These are phyloP conservation scores for Typhlichthys eigenmanni DNA, from an alignment of 2,797 vertebrate genomes.

Conservation along the genomic window DNA sequence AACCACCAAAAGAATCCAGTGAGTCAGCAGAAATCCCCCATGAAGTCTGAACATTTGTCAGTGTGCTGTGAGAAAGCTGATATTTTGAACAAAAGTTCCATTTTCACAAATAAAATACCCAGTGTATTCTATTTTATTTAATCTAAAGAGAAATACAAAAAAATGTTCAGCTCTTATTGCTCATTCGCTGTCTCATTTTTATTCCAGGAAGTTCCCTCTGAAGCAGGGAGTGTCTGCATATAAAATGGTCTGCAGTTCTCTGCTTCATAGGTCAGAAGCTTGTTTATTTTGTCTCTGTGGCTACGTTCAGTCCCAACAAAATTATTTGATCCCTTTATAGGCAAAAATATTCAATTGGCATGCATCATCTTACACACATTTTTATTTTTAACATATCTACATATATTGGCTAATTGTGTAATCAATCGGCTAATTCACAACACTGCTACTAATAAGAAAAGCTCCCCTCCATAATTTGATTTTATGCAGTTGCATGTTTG, in stretches of 20 bases:
- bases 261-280: slow-evolving; percentile 97
- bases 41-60: slow-evolving; percentile 12
- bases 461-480: slow-evolving; percentile 6
- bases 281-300: slow-evolving; percentile 90
- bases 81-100: slow-evolving; percentile 35
- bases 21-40: slow-evolving; percentile 23
- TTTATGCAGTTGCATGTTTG: slow-evolving; percentile 22
- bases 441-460: slow-evolving; percentile 40
- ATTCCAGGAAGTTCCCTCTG: slow-evolving; percentile 95
- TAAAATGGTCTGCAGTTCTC: slow-evolving; percentile 97
- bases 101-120: slow-evolving; percentile 50
- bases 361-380: slow-evolving; percentile 66
- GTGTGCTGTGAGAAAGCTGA: slow-evolving; percentile 52
- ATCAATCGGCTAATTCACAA: slow-evolving; percentile 25
- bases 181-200: slow-evolving; percentile 96
- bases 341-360: slow-evolving; percentile 66
- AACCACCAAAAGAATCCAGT: slow-evolving; percentile 46
- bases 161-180: slow-evolving; percentile 91
- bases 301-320: slow-evolving; percentile 92
- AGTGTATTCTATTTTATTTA: slow-evolving; percentile 50
- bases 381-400: slow-evolving; percentile 35
- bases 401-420: slow-evolving; percentile 27
- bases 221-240: slow-evolving; percentile 96
- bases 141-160: slow-evolving; percentile 60
- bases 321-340: slow-evolving; percentile 58